Conservation (phyloP, 2,113 vertebrate genomes). For the Tachycineta bicolor region DNA sequence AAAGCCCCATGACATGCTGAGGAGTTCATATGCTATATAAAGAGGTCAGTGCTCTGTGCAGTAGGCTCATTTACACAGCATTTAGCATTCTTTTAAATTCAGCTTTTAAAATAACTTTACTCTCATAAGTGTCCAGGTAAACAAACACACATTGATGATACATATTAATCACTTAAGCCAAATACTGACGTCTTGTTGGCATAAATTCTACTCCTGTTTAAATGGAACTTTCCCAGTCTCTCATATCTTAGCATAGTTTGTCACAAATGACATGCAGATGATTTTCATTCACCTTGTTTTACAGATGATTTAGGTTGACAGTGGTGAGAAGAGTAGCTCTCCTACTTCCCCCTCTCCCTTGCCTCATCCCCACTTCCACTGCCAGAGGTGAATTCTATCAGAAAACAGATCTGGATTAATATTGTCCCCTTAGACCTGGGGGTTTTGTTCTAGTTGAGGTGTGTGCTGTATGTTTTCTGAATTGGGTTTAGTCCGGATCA, state of each 20-base stretch:
- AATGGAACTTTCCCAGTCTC: background rate
- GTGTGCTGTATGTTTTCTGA: background rate
- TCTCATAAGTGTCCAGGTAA: background rate
- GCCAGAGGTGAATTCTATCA: background rate
- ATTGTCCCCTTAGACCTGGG: background rate
- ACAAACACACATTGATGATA: background rate
- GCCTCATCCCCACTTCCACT: background rate
- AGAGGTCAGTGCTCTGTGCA: background rate
- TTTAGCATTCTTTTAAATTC: background rate
- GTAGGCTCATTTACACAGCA: background rate
- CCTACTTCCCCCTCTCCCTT: background rate
- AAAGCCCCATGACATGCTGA: background rate
- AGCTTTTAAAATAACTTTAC: background rate
- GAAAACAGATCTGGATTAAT: background rate
- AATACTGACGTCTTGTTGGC: background rate
- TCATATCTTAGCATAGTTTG: background rate
- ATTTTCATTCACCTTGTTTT: background rate
- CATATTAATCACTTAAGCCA: background rate
- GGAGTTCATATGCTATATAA: background rate
- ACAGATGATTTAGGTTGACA: background rate
- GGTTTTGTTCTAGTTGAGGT: background rate
- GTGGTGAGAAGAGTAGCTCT: background rate
- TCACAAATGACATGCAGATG: accelerated
- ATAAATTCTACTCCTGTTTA: background rate
- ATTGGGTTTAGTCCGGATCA: background rate